These are phyloP conservation scores for Cladorhizidae sp. DNA, from an alignment of 37 sponge, comb jelly and placozoan genomes.

Conservation along the genomic window DNA sequence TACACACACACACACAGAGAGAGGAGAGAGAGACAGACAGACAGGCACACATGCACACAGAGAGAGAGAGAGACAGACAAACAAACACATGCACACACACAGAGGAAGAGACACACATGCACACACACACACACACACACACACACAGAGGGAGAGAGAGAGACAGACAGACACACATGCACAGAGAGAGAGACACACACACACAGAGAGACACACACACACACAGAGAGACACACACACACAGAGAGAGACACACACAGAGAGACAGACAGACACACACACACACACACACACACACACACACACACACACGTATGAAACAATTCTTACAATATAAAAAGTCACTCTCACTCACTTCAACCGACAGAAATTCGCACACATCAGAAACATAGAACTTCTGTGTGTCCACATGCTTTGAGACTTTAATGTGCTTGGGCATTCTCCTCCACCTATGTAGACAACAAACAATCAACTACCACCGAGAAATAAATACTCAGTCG, in stretches of 20 bases:
- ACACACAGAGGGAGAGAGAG: no score
- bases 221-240: no score
- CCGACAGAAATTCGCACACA: slow-evolving; percentile 63
- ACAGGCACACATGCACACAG: background rate
- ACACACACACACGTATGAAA: background rate
- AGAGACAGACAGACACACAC: no score
- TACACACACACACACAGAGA: no score
- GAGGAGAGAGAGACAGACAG: background rate
- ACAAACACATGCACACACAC: background rate
- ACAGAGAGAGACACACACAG: no score
- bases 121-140: no score
- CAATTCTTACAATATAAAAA: background rate
- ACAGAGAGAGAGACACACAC: no score
- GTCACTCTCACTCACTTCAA: slow-evolving; percentile 25
- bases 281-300: no score
- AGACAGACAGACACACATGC: no score
- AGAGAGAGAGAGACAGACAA: no score
- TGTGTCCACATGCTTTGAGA: slow-evolving; percentile 49
- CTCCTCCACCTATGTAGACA: slow-evolving; percentile 55
- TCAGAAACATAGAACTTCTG: slow-evolving; percentile 70
- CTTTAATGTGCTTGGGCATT: slow-evolving; percentile 87
- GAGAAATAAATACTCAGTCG: background rate
- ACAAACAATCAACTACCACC: background rate
- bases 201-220: no score
- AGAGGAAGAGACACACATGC: no score